These are phyloP conservation scores for Antechinus flavipes DNA, from an alignment of 2,113 vertebrate species.

Conservation along the genomic window DNA sequence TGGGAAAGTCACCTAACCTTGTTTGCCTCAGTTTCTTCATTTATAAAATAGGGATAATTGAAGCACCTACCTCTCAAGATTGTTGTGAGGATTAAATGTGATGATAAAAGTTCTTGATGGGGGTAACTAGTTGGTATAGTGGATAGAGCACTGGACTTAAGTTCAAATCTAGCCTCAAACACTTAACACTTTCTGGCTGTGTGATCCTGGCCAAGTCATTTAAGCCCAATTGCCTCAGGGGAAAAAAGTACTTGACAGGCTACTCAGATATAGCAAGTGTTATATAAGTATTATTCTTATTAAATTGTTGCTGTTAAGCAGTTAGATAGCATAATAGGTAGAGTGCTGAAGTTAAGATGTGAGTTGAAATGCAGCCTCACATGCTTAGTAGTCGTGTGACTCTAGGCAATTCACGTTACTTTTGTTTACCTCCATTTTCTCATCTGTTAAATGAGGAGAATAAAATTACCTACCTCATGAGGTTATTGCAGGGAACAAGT, in stretches of 20 bases:
- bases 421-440: too few species aligned
- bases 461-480: neutral
- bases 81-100: neutral
- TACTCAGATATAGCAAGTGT: neutral
- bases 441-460: too few species aligned
- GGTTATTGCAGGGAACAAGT: neutral
- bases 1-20: neutral
- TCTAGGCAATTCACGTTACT: too few species aligned
- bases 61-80: neutral
- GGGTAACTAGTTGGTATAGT: too few species aligned
- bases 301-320: neutral
- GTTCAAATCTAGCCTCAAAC: too few species aligned
- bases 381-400: neutral
- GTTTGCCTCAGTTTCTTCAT: neutral
- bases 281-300: too few species aligned
- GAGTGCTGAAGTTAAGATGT: neutral
- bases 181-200: too few species aligned
- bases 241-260: neutral
- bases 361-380: neutral
- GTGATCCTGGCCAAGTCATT: too few species aligned
- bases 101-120: neutral
- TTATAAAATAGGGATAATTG: neutral
- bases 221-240: too few species aligned
- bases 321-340: neutral
- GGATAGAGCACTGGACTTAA: too few species aligned